Conservation (phyloP, 2,797 vertebrate species). For the Momotus momota region DNA sequence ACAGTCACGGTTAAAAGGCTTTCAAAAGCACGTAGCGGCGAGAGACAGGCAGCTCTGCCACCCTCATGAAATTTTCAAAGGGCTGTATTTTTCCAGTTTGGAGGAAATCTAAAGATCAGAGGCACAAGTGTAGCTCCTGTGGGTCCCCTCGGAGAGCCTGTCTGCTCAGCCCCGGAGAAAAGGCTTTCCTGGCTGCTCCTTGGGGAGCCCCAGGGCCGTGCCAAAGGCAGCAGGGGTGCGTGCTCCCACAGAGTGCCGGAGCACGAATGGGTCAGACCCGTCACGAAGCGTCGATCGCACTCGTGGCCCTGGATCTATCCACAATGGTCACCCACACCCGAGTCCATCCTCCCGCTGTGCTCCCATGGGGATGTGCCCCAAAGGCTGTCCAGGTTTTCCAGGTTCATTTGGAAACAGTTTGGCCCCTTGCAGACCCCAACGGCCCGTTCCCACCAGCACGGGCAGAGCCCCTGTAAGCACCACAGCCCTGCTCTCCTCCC, state of each 20-base stretch:
- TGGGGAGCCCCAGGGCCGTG: accelerated
- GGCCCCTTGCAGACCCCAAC: neutral
- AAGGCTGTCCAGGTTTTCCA: neutral
- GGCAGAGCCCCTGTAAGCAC: neutral
- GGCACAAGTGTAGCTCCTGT: accelerated
- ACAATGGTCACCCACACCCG: accelerated
- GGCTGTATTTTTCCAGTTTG: neutral
- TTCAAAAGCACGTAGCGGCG: accelerated
- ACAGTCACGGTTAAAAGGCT: neutral
- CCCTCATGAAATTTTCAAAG: conserved; percentile 11
- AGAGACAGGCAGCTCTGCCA: neutral
- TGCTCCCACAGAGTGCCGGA: neutral
- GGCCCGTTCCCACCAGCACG: neutral
- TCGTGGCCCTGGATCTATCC: neutral
- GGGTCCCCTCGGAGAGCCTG: neutral
- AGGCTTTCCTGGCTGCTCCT: neutral
- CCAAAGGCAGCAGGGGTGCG: neutral
- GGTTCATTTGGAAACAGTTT: neutral
- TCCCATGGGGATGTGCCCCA: neutral
- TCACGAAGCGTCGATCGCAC: neutral
- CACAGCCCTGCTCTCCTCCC: neutral
- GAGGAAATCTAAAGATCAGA: neutral
- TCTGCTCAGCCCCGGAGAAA: neutral
- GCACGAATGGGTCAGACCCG: neutral
- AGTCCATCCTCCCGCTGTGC: neutral